Base-by-base conservation (phyloP, 2,888 invertebrate genomes). In the Hypselothyrea guttata region DNA sequence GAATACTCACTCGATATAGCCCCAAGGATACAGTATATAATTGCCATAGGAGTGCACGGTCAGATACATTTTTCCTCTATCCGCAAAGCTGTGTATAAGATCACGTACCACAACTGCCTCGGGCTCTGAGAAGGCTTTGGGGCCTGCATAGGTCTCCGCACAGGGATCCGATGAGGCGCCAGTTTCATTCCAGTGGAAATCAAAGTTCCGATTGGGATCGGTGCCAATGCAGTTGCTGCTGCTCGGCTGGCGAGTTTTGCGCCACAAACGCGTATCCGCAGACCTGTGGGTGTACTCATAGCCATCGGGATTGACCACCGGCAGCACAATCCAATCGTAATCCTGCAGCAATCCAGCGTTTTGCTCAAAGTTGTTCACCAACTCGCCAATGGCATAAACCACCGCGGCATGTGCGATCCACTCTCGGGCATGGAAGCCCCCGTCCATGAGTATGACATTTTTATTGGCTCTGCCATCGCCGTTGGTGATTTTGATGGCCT, bases 221-320 rank as follows among this genome's bases (percentile, higher is more conserved):
- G 91, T 91, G 2, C 94, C 94, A 22, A 72, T 62, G 35, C 84
- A 84, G 2, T 63, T 13, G 1, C 8, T 30, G n/a, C 38, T 63
- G 22, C 58, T 67, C 9, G 81, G 84, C 1, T 90, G 89, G 0
- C 92, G 88, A 0, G 92, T 92, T 73, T 93, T 92, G 7, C 92
- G 90, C 92, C 92, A 93, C 3, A 87, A 40, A 2, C 88, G 72
- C 3, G 68, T 47, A 4, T 58, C 42, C 12, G 12, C 38, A 5
- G 67, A 63, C 4, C 11, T 7, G 51, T 91, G 92, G 0, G 92
- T 90, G 84, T 90, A 93, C 62, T 92, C 93, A 72, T 94, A 94
- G 0, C 94, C 94, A 86, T 95, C 94, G 1, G 94, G 93, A 86
- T 95, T 95, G 9, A 92, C 91, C 0, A 93, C 88, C 0, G 94